These are phyloP conservation scores for Florisuga fusca DNA, from an alignment of 2,797 vertebrate species.

Conservation along the genomic window DNA sequence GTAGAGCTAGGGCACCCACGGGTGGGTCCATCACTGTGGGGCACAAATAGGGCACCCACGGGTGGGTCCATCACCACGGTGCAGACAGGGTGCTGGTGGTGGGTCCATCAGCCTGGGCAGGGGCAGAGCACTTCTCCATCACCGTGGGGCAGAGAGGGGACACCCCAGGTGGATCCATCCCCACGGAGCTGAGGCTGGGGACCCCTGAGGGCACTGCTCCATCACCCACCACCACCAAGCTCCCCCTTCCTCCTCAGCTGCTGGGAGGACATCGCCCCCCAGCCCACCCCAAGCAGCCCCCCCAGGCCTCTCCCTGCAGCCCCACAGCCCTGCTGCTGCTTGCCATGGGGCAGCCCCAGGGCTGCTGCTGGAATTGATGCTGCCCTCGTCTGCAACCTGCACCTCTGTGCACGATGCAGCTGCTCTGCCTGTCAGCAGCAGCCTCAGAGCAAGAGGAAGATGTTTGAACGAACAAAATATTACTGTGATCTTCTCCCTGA, in stretches of 20 bases:
- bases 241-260: no score
- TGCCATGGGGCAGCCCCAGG: rapidly evolving
- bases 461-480: conserved; percentile 66
- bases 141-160: background rate
- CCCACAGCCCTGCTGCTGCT: rapidly evolving
- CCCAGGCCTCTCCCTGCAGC: background rate
- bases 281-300: no score
- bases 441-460: conserved; percentile 31
- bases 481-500: conserved; percentile 69
- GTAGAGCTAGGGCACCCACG: background rate
- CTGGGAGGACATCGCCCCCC: no score
- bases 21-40: no score
- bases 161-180: background rate
- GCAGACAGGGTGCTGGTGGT: no score
- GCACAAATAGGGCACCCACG: no score
- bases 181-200: background rate
- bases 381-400: background rate
- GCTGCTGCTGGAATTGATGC: conserved; percentile 19
- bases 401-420: background rate
- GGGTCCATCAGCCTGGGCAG: no score
- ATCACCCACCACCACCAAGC: rapidly evolving
- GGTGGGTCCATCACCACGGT: background rate
- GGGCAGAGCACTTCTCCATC: no score
- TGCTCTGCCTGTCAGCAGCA: background rate
- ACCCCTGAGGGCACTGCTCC: background rate